These are phyloP conservation scores for Campaea margaritaria DNA, from an alignment of 2,888 invertebrate species.

Conservation along the genomic window DNA sequence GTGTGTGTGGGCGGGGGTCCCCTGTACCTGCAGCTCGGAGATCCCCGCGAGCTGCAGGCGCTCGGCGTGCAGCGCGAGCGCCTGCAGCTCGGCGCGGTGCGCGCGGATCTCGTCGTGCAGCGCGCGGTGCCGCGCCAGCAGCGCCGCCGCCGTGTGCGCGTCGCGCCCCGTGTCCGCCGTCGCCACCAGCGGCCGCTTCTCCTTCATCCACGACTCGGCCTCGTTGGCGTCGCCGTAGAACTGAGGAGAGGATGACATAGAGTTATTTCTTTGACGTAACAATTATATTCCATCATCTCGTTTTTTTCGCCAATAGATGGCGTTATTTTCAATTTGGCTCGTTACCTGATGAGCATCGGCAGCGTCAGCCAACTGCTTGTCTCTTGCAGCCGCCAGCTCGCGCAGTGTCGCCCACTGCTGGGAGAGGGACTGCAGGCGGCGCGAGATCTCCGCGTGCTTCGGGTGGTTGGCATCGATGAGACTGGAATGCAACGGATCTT, in stretches of 20 bases:
- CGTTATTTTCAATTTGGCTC: neutral
- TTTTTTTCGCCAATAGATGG: too few relatives aligned
- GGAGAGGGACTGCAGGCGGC: slow-evolving; percentile 90
- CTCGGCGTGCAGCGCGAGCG: too few relatives aligned
- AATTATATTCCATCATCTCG: too few relatives aligned
- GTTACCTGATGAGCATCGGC: slow-evolving; percentile 94
- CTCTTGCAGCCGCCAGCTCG: slow-evolving; percentile 87
- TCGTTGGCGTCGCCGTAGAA: slow-evolving; percentile 99
- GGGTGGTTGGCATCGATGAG: slow-evolving; percentile 93
- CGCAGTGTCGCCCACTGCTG: slow-evolving; percentile 96
- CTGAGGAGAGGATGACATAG: slow-evolving; percentile 68
- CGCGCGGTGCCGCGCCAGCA: slow-evolving; percentile 94
- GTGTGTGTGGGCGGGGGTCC: neutral
- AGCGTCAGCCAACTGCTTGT: slow-evolving; percentile 87
- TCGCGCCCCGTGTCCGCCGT: slow-evolving; percentile 96
- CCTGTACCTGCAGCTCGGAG: too few relatives aligned
- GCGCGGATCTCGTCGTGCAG: slow-evolving; percentile 95
- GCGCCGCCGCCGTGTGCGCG: slow-evolving; percentile 95
- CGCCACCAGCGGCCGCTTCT: slow-evolving; percentile 95
- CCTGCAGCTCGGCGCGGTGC: slow-evolving; percentile 90
- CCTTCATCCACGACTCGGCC: slow-evolving; percentile 98
- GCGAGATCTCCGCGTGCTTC: slow-evolving; percentile 91
- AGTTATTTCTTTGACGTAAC: neutral
- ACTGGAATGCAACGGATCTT: too few relatives aligned
- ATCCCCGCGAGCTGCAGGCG: neutral